Conservation (phyloP, 2,888 invertebrate genomes). For the Andricus curvator region DNA sequence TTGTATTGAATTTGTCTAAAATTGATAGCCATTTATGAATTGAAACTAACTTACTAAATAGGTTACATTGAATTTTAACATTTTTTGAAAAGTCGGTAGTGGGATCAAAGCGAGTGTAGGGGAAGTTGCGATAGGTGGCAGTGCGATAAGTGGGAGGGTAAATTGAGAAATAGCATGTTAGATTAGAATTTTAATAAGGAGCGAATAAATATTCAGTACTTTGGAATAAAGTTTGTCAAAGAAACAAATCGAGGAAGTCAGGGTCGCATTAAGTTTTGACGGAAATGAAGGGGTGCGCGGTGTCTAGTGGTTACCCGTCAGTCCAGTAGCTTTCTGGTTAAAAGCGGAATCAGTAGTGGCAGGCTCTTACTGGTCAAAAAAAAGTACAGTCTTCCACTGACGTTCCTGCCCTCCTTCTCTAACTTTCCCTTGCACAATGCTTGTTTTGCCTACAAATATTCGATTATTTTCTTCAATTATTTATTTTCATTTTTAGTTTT, state of each 20-base stretch:
- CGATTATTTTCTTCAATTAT: neutral
- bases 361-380: conserved; percentile 45
- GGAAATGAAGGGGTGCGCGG: conserved; percentile 23
- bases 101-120: no score
- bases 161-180: no score
- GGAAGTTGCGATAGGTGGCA: no score
- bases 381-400: neutral
- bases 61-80: no score
- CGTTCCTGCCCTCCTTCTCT: neutral
- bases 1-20: no score
- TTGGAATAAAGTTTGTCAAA: neutral
- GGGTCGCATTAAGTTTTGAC: conserved; percentile 18
- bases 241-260: conserved; percentile 5
- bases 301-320: conserved; percentile 41
- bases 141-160: no score
- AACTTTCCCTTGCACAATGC: neutral
- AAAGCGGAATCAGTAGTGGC: conserved; percentile 45
- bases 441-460: neutral
- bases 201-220: neutral
- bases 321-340: conserved; percentile 46
- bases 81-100: no score
- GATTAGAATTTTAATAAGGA: neutral
- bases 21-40: no score
- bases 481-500: neutral
- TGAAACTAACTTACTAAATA: no score